Conservation (phyloP, 2,888 invertebrate genomes). For the Noctua janthe region DNA sequence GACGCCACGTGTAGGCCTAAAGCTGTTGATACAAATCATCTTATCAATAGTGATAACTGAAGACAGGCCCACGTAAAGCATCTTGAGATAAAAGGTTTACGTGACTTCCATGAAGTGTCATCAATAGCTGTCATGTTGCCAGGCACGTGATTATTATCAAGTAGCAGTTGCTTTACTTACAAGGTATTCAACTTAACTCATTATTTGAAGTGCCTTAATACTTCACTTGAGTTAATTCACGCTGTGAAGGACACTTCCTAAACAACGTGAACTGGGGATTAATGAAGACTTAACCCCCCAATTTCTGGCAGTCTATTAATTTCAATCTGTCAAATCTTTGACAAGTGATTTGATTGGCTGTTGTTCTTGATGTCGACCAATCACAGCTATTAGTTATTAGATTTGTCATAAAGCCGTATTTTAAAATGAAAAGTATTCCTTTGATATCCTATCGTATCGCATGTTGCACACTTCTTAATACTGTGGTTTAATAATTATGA, state of each 20-base stretch:
- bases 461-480: background rate
- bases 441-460: background rate
- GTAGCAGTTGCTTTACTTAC: background rate
- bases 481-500: background rate
- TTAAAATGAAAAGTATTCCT: background rate
- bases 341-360: background rate
- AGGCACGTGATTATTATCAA: constrained; percentile 18
- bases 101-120: constrained; percentile 17
- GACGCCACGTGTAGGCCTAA: background rate
- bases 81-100: constrained; percentile 13
- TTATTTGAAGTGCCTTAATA: background rate
- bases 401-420: background rate
- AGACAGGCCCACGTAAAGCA: background rate
- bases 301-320: background rate
- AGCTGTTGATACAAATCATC: constrained; percentile 14
- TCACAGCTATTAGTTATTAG: background rate
- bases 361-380: background rate
- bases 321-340: constrained; percentile 3
- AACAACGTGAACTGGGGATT: background rate
- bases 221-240: background rate
- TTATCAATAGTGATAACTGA: constrained; percentile 21
- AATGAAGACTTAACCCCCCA: background rate
- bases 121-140: constrained; percentile 10
- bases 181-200: background rate
- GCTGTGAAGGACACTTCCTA: background rate